phyloP scores from a whole-genome alignment of 2,888 invertebrate species.

The Abrostola tripartita region DNA sequence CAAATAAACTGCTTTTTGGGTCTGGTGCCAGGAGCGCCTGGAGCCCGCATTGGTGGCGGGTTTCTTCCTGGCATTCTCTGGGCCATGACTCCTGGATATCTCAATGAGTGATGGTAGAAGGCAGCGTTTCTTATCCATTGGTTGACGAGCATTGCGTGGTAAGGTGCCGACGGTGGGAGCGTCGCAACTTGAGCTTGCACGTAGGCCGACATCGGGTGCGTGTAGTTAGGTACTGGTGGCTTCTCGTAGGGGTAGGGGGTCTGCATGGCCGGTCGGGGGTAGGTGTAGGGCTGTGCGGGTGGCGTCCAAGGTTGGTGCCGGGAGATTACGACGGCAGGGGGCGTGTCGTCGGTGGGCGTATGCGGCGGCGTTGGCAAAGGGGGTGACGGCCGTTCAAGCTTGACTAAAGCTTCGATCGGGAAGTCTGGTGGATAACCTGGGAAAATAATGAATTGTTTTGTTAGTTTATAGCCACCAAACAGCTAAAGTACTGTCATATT shows the following conservation, averaged over 20 bases:
- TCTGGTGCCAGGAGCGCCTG: conserved; percentile 88
- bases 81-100: conserved; percentile 85
- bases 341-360: conserved; percentile 90
- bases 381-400: conserved; percentile 89
- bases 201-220: conserved; percentile 82
- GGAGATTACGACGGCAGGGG: conserved; percentile 83
- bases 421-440: conserved; percentile 89
- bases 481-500: background rate
- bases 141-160: conserved; percentile 90
- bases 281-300: conserved; percentile 74
- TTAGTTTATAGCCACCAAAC: conserved; percentile 19
- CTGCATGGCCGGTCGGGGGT: conserved; percentile 77
- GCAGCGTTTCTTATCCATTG: conserved; percentile 93
- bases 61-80: conserved; percentile 86
- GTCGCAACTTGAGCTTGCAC: conserved; percentile 84
- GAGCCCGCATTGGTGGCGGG: conserved; percentile 87
- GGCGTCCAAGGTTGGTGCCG: conserved; percentile 80
- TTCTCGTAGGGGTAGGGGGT: conserved; percentile 81
- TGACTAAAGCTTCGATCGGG: conserved; percentile 88
- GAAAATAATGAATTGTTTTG: conserved; percentile 49
- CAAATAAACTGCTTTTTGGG: conserved; percentile 97
- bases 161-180: conserved; percentile 82
- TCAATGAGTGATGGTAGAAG: conserved; percentile 89
- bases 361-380: conserved; percentile 92
- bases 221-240: conserved; percentile 72